These are phyloP conservation scores for Agrotis ipsilon DNA, from an alignment of 2,888 invertebrate genomes.

Conservation along the genomic window DNA sequence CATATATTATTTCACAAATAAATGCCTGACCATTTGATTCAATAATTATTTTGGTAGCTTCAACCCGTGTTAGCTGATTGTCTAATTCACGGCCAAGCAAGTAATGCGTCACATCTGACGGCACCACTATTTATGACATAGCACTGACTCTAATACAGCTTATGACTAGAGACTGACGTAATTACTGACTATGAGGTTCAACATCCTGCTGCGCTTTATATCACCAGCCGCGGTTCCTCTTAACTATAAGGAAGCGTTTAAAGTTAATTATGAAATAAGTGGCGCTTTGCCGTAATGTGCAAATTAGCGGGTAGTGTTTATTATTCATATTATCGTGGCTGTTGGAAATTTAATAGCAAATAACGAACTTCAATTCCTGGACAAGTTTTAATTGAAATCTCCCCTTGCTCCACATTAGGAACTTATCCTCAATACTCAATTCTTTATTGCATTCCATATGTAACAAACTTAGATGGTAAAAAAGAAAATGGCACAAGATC, in stretches of 20 bases:
- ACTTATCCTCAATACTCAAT: too few relatives aligned
- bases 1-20: too few relatives aligned
- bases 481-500: too few relatives aligned
- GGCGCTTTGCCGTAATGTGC: slow-evolving; percentile 20
- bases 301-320: slow-evolving; percentile 28
- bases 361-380: neutral
- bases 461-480: too few relatives aligned
- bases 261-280: slow-evolving; percentile 37
- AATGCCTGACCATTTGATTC: too few relatives aligned
- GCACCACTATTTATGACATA: slow-evolving; percentile 24
- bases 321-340: slow-evolving; percentile 5
- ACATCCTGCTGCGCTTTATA: slow-evolving; percentile 44
- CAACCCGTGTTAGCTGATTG: neutral
- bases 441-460: too few relatives aligned
- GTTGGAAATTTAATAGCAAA: slow-evolving; percentile 1
- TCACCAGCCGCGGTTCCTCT: slow-evolving; percentile 33
- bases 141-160: slow-evolving; percentile 21
- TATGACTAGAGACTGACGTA: slow-evolving; percentile 33
- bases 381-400: neutral
- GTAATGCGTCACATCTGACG: slow-evolving; percentile 22
- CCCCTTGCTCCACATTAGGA: too few relatives aligned
- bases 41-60: neutral
- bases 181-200: slow-evolving; percentile 23
- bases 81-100: neutral
- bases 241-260: slow-evolving; percentile 55